A percentile compares a stretch with the other conserved stretches of the same genome.
These are phyloP conservation scores for Fistularia tabacaria DNA, from an alignment of 2,797 vertebrate genomes.

Conservation along the genomic window DNA sequence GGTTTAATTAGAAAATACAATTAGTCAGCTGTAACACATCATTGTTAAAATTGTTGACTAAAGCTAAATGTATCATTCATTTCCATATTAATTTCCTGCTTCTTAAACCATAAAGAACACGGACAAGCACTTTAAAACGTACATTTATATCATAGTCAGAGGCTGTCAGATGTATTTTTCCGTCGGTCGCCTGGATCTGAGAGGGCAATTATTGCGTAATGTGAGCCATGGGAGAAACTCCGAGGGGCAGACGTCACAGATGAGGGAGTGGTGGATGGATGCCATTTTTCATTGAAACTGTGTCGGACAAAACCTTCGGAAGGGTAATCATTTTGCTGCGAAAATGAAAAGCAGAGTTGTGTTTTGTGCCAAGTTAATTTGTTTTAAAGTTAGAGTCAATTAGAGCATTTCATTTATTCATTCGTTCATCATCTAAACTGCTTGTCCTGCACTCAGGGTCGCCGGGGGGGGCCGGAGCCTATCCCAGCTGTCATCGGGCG, in stretches of 20 bases:
- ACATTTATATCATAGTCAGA: neutral
- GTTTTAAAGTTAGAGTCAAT: too few species aligned
- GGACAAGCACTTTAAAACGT: neutral
- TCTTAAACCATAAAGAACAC: neutral
- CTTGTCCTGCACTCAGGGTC: too few species aligned
- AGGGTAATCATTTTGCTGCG: too few species aligned
- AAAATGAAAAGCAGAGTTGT: too few species aligned
- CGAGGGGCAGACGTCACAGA: neutral
- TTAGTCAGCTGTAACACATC: too few species aligned
- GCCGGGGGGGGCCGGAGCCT: too few species aligned
- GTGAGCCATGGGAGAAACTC: neutral
- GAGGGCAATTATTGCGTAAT: neutral
- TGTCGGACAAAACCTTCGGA: neutral
- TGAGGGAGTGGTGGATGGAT: neutral
- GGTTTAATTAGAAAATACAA: too few species aligned
- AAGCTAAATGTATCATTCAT: constrained; percentile 8
- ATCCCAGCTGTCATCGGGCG: too few species aligned
- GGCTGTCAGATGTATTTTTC: neutral
- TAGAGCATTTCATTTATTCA: too few species aligned
- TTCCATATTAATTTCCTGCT: neutral
- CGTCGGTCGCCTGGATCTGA: neutral
- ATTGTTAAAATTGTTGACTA: constrained; percentile 10
- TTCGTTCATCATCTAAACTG: too few species aligned
- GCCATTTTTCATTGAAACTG: neutral
- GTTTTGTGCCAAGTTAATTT: too few species aligned